Evolutionary conservation across 2,797 vertebrate genomes (phyloP).

Genomic region (Mycteria americana): DNA sequence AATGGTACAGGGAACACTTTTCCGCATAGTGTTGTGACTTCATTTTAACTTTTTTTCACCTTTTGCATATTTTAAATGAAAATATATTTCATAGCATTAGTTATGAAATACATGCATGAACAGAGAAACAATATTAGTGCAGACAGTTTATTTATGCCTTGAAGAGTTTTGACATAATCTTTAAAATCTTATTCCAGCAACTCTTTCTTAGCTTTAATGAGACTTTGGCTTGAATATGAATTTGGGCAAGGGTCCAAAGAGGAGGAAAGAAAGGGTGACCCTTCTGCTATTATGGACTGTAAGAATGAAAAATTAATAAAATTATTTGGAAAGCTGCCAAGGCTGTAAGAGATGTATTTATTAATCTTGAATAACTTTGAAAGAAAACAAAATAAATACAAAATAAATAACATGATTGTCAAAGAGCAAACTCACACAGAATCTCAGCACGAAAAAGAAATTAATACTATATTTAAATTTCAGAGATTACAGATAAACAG

Average conservation of each 20-base stretch:
- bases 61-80: neutral
- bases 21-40: neutral
- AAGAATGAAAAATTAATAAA: constrained; percentile 14
- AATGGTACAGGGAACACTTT: neutral
- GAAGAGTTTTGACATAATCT: neutral
- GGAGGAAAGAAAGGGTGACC: neutral
- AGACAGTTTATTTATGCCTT: neutral
- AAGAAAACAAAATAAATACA: constrained; percentile 11
- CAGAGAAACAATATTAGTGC: neutral
- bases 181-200: neutral
- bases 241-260: neutral
- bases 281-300: neutral
- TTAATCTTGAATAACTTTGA: neutral
- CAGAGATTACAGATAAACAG: neutral
- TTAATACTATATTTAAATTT: constrained; percentile 6
- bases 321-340: neutral
- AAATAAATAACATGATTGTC: neutral
- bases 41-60: neutral
- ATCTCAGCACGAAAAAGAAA: neutral
- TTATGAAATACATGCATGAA: neutral
- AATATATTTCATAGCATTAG: neutral
- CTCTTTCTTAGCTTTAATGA: neutral
- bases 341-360: neutral
- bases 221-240: neutral
- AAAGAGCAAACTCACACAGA: neutral